Base-by-base conservation (phyloP, 37 sponge, comb jelly and placozoan genomes). In the Theonella swinhoei region DNA sequence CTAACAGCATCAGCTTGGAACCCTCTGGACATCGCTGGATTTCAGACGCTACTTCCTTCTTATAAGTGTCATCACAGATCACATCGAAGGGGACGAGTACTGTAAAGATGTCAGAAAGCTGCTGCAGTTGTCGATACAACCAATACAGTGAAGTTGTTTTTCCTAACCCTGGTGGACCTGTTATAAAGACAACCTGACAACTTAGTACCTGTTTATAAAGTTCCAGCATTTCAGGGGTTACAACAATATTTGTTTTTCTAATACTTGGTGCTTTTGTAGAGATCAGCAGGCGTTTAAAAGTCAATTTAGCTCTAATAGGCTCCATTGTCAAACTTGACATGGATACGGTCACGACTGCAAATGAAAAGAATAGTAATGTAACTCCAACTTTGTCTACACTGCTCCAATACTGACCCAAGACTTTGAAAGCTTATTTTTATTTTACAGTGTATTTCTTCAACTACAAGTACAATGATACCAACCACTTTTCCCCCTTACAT, bases 101-200 rank as follows among this genome's bases (percentile, higher is more conserved):
- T 47, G 54, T 47, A 14, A 47, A 47, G 54, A 47, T 17, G 54
- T 14, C 54, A 7, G 7, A 14, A 17, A 47, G 54, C 54, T 47
- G 54, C 54, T 47, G 54, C 54, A 47, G 54, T 47, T 47, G 54
- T 47, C 14, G 7, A 47, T 47, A 47, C 54, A 47, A 47, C 54
- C 54, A 47, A 47, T 17, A n/a, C 7, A 47, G 54, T 7, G 54
- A 47, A 47, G 54, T 47, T 7, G 54, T 47, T 47, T 47, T 47
- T 14, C 54, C 54, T 47, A 47, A 14, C 54, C 54, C 54, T 47
- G 54, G 54, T 47, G 54, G 54, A 14, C 72, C 81, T 31, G 47
- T 80, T 35, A 24, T 42, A 68, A 59, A 80, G 22, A 68, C 81
- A 80, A 41, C 23, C 33, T 68, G 61, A 33, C 71, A 71, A 23